phyloP scores from a whole-genome alignment of 2,797 vertebrate species.

The Psittacula echo region DNA sequence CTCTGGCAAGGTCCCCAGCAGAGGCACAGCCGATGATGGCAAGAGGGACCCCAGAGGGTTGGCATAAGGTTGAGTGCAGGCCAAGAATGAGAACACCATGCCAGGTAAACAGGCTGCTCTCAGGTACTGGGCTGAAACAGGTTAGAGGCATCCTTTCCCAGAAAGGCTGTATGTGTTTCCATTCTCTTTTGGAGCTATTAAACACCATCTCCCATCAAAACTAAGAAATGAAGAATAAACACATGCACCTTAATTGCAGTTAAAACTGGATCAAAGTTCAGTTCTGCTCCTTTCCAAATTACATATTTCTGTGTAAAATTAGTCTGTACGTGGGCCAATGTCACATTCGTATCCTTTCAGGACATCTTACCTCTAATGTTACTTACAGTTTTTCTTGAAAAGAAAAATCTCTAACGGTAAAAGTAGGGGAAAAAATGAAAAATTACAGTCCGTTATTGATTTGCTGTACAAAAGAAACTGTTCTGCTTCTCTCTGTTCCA shows the following conservation, averaged over 20 bases:
- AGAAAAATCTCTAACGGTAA: neutral
- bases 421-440: neutral
- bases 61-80: neutral
- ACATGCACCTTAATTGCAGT: neutral
- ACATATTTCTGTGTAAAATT: neutral
- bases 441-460: neutral
- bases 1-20: neutral
- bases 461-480: neutral
- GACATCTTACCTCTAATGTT: neutral
- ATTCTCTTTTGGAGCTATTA: neutral
- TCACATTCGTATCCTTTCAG: neutral
- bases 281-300: neutral
- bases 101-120: neutral
- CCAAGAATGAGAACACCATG: neutral
- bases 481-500: neutral
- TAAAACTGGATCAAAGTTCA: neutral
- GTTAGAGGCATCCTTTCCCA: neutral
- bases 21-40: neutral
- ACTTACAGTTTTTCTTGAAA: neutral
- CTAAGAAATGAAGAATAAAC: neutral
- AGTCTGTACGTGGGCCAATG: neutral
- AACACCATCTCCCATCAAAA: neutral
- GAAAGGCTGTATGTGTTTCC: neutral
- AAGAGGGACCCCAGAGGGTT: neutral
- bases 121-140: neutral